Evolutionary conservation across 1,140 invertebrate species (phyloP), one percentile per base, ranked within the genome.

Genomic region (Nasonia giraulti): DNA sequence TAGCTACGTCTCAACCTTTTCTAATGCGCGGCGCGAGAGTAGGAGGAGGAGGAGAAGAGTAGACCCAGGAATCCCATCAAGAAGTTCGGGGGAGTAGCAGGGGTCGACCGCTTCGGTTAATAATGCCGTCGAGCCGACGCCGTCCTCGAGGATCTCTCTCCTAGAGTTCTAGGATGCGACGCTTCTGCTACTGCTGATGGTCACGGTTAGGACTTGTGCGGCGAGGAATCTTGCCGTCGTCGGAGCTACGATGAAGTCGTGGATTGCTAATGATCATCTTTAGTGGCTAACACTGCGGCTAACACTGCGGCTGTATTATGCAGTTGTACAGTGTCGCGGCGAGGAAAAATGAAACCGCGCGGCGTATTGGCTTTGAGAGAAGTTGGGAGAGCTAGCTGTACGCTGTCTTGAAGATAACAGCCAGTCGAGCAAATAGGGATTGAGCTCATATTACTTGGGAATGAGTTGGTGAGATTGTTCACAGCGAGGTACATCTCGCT

Each of bases 41-140:
- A 14, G 14, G 47, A 50, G 47, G 47, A 17, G 14, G 47, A 50
- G 4, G 0, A 37, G 33, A 4, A 37, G 47, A 62, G 31, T 55
- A 27, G 33, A 84, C 71, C 80, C 84, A 69, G 44, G 87, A 90
- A 90, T 90, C 87, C 87, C 84, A 87, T 89, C 86, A 86, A 85
- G 84, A 89, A 89, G 86, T 88, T 89, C 80, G 14, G 44, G 23
- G 20, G 73, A 47, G 33, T 33, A 31, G 50, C 6, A 83, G 85
- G 79, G 85, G 79, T 80, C 86, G 86, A 87, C 86, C 82, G 85
- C 87, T 87, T 88, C 76, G 85, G 87, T 89, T 90, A 88, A 90
- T 90, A 90, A 89, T 89, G 82, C 80, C 80, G 55, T 84, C 76
- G 55, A 69, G 37, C 20, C 17, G 27, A 10, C 69, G n/a, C 75